These are phyloP conservation scores for Siphamia tubifer DNA, from an alignment of 2,113 vertebrate species.

Conservation along the genomic window DNA sequence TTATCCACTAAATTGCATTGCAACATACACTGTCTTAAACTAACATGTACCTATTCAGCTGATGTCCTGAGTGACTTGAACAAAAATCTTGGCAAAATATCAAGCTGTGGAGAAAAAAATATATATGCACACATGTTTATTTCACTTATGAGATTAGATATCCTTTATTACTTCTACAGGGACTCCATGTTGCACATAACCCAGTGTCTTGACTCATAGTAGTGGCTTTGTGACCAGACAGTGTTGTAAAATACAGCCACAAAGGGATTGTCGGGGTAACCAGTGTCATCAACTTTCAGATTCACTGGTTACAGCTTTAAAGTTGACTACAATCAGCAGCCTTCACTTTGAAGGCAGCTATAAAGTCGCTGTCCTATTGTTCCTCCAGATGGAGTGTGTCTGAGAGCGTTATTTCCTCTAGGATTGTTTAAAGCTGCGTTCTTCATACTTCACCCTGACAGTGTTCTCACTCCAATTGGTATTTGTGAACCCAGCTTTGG, in stretches of 20 bases:
- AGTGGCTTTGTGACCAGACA: background rate
- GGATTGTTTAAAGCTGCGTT: constrained; percentile 32
- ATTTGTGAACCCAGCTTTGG: background rate
- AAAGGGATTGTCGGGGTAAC: background rate
- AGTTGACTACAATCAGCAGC: constrained; percentile 36
- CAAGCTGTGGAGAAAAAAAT: background rate
- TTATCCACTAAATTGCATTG: too few species aligned
- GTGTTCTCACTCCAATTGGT: background rate
- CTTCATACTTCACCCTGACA: constrained; percentile 9
- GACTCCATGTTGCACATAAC: background rate
- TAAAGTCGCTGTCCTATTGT: constrained; percentile 35
- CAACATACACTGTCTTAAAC: too few species aligned
- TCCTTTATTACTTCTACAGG: too few species aligned
- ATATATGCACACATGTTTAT: background rate
- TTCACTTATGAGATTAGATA: too few species aligned
- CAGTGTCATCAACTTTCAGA: constrained; percentile 4
- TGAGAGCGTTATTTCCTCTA: constrained; percentile 35
- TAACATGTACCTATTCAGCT: too few species aligned
- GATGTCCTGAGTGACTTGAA: too few species aligned
- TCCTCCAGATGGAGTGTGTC: constrained; percentile 25
- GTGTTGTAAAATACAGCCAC: background rate
- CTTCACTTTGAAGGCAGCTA: constrained; percentile 30
- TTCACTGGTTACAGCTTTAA: constrained; percentile 21
- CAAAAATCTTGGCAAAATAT: too few species aligned
- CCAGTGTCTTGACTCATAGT: background rate